phyloP scores from a whole-genome alignment of 2,113 vertebrate genomes.

The Triplophysa siluroides region DNA sequence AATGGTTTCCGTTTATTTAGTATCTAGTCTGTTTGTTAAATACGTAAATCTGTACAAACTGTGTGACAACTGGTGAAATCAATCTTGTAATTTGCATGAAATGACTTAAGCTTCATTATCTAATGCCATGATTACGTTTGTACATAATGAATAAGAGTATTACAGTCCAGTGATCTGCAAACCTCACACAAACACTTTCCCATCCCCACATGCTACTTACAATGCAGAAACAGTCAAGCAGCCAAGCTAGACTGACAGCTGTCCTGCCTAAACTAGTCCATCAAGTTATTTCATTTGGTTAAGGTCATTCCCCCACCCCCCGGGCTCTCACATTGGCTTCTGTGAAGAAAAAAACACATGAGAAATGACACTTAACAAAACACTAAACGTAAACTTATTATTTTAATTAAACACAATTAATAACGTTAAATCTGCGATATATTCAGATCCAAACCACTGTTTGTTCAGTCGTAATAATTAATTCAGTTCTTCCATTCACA shows the following conservation, averaged over 20 bases:
- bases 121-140: not conserved
- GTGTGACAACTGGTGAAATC: not conserved
- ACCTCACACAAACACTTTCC: not conserved
- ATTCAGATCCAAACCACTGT: no score
- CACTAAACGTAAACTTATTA: not conserved
- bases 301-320: not conserved
- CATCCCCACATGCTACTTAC: conserved; percentile 1
- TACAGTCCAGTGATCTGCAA: not conserved
- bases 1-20: no score
- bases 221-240: conserved; percentile 14
- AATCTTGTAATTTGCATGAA: not conserved
- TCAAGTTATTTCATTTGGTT: conserved; percentile 9
- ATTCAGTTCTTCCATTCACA: not conserved
- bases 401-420: not conserved
- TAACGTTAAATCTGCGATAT: not conserved
- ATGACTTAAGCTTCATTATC: not conserved
- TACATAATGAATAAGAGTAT: not conserved
- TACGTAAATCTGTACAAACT: not conserved
- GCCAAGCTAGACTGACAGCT: conserved; percentile 31
- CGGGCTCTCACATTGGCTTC: not conserved
- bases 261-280: conserved; percentile 20
- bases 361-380: not conserved
- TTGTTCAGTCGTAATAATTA: not conserved
- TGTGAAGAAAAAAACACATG: not conserved
- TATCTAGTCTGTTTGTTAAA: no score